These are phyloP conservation scores for Sebastes minor DNA, from an alignment of 2,797 vertebrate genomes.

Conservation along the genomic window DNA sequence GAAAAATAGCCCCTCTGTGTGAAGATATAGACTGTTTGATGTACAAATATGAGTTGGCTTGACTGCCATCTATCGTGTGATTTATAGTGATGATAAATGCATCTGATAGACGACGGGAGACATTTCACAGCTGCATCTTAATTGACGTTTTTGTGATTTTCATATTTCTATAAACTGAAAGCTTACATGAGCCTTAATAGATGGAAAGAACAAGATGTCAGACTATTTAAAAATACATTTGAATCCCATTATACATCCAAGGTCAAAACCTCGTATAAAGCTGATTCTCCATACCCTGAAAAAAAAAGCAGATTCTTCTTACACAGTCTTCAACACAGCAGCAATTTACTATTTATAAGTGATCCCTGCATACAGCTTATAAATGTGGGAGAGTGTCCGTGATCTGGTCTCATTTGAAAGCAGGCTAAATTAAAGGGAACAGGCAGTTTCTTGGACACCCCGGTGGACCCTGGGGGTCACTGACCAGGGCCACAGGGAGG, in stretches of 20 bases:
- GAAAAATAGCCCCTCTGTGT: conserved; percentile 24
- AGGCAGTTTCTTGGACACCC: conserved; percentile 78
- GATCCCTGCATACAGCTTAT: conserved; percentile 49
- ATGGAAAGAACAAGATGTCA: background rate
- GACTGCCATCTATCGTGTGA: background rate
- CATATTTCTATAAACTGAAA: background rate
- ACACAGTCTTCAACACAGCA: conserved; percentile 1
- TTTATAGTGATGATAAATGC: conserved; percentile 4
- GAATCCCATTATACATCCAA: background rate
- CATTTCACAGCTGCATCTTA: conserved; percentile 9
- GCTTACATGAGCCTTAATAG: background rate
- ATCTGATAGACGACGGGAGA: background rate
- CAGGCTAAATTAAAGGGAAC: conserved; percentile 77
- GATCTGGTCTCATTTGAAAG: conserved; percentile 73
- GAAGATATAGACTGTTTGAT: conserved; percentile 6
- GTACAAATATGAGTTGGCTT: background rate
- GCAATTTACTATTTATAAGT: conserved; percentile 54
- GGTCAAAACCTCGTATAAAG: conserved; percentile 18
- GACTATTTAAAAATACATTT: conserved; percentile 19
- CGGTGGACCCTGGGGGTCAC: conserved; percentile 73
- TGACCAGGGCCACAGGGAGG: conserved; percentile 71
- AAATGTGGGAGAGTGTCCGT: conserved; percentile 48
- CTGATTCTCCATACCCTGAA: background rate
- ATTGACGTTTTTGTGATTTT: conserved; percentile 22
- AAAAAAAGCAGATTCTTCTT: conserved; percentile 1